Base-by-base conservation (phyloP, 2,797 vertebrate species). In the Rachycentron canadum region DNA sequence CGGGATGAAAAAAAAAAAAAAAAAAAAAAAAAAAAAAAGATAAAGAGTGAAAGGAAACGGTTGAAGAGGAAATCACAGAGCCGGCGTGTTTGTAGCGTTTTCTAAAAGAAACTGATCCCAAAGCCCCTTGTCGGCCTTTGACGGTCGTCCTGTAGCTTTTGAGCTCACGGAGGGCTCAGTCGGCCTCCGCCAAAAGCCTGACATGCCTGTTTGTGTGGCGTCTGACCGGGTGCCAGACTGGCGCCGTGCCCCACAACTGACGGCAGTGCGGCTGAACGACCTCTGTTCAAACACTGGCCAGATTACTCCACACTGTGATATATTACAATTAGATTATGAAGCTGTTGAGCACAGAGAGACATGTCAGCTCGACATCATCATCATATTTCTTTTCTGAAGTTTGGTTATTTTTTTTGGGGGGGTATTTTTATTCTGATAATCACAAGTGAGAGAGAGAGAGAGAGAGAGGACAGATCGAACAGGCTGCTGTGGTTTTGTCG, bases 201-300 rank as follows among this genome's bases (percentile, higher is more conserved):
- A 69, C 73, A 55, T 36, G 56, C 30, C 17, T 34, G 34, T 65
- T 50, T 32, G 70, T 52, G 50, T 56, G 68, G 66, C 32, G 68
- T 61, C 49, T 6, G 38, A 38, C 36, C 3, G 21, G 2, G 5
- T 76, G 85, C 78, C 85, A 84, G 72, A 50, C 77, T 75, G 85
- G 82, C 70, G 34, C 1, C 17, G 23, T 16, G 79, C 73, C 76
- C 62, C 36, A 1, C 69, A 62, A 76, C 79, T 69, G 59, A 69
- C 32, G 45, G 32, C 40, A 21, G 38, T 1, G 71, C 16, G 74
- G 62, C 74, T 65, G 69, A 76, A 41, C 40, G 78, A 81, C 81
- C 84, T 81, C 75, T 30, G 28, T 28, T 23, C 59, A 49, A n/a
- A 23, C 60, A 11, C 25, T 1, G 55, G 14, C 62, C 57, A 52